These are phyloP conservation scores for Sarcophaga caerulescens DNA, from an alignment of 2,888 invertebrate genomes.

Conservation along the genomic window DNA sequence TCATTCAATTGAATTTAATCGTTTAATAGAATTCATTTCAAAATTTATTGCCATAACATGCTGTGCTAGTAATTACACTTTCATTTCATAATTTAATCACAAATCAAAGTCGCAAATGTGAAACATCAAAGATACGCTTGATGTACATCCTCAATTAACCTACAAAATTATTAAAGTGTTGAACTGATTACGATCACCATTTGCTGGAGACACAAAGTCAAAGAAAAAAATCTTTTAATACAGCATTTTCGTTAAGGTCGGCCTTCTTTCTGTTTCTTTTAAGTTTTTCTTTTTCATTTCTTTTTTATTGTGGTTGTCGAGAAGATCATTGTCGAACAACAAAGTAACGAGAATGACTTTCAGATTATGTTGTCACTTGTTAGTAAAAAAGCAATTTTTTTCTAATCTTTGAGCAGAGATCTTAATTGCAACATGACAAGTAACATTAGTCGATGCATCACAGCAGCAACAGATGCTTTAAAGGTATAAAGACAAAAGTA, in stretches of 20 bases:
- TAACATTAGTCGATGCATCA: conserved; percentile 73
- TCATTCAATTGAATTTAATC: too few relatives aligned
- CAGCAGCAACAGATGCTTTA: conserved; percentile 2
- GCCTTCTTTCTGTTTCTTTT: conserved; percentile 19
- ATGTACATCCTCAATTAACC: conserved; percentile 62
- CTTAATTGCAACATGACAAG: conserved; percentile 78
- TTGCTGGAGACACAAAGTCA: conserved; percentile 33
- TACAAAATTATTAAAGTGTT: conserved; percentile 56
- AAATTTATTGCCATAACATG: too few relatives aligned
- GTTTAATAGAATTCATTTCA: too few relatives aligned
- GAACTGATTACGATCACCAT: conserved; percentile 53
- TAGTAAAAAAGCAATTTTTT: conserved; percentile 61
- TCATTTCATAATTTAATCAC: too few relatives aligned
- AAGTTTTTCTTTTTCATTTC: background rate
- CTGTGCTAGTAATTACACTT: too few relatives aligned
- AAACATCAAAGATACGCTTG: background rate
- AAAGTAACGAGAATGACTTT: conserved; percentile 64
- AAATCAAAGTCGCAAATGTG: too few relatives aligned
- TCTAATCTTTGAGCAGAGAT: conserved; percentile 70
- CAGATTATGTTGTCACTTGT: conserved; percentile 69
- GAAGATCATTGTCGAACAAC: conserved; percentile 42
- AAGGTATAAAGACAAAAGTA: conserved; percentile 26
- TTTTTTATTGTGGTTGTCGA: background rate
- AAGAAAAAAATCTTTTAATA: conserved; percentile 7
- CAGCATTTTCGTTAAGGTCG: background rate